Evolutionary conservation across 2,888 invertebrate genomes (phyloP).

Genomic region (Drosophila glabriapex): DNA sequence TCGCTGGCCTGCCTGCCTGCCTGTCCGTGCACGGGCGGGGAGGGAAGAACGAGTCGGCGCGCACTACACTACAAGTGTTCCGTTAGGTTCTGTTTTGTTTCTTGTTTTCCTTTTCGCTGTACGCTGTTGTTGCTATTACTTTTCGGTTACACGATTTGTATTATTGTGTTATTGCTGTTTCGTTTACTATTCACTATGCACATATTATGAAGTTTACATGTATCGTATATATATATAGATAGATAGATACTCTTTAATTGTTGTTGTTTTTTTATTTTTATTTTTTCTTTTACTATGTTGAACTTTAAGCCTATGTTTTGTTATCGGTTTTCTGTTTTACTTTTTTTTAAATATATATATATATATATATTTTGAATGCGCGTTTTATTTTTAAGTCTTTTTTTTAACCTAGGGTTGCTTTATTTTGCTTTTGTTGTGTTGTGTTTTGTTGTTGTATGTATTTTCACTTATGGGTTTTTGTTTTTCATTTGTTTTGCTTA

Average conservation of each 20-base stretch:
- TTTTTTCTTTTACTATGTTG: constrained; percentile 71
- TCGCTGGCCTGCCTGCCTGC: constrained; percentile 1
- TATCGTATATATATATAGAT: constrained; percentile 53
- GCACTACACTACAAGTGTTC: constrained; percentile 28
- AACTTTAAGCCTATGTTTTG: constrained; percentile 71
- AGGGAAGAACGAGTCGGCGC: not conserved
- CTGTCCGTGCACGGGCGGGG: not conserved
- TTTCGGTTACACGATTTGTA: constrained; percentile 78
- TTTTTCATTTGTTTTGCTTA: constrained; percentile 62
- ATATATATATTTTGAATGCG: constrained; percentile 72
- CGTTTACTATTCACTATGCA: constrained; percentile 80
- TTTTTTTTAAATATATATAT: constrained; percentile 27
- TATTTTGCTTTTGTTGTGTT: constrained; percentile 56
- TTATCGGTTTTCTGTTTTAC: constrained; percentile 31
- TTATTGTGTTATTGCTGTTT: constrained; percentile 77
- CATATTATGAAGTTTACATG: constrained; percentile 56
- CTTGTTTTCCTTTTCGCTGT: constrained; percentile 64
- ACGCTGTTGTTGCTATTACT: constrained; percentile 76
- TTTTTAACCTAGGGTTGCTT: constrained; percentile 82
- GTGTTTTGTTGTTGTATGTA: constrained; percentile 54
- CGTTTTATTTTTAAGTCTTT: constrained; percentile 79
- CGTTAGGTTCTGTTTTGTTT: constrained; percentile 19
- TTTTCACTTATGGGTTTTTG: constrained; percentile 64
- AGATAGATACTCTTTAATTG: constrained; percentile 70
- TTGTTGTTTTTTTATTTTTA: constrained; percentile 33